A percentile compares a stretch with the other conserved stretches of the same genome.
These are phyloP conservation scores for Kuschelorhynchus macadamiae DNA, from an alignment of 2,888 invertebrate genomes.

Conservation along the genomic window DNA sequence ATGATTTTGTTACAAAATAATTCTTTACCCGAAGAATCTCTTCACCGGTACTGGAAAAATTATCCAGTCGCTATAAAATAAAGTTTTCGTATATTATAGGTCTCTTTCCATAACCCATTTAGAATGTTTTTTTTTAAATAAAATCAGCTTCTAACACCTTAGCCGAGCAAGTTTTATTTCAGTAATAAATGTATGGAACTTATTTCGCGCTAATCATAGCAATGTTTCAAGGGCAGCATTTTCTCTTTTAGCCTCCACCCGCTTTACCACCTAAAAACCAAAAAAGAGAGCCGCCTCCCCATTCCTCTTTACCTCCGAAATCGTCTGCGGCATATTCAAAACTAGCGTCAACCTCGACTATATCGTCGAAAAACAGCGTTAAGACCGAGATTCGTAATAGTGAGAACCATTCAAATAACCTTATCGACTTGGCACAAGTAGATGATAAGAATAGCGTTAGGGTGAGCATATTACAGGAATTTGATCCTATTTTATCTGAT, in stretches of 20 bases:
- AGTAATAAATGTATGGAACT: not conserved
- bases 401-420: constrained; percentile 62
- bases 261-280: constrained; percentile 66
- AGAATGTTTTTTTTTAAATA: no score
- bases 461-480: constrained; percentile 86
- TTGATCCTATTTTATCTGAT: constrained; percentile 84
- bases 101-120: no score
- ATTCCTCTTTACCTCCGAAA: constrained; percentile 52
- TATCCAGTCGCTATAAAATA: no score
- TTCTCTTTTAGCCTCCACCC: constrained; percentile 58
- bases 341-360: constrained; percentile 22
- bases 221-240: constrained; percentile 33
- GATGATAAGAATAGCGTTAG: constrained; percentile 72
- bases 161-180: not conserved
- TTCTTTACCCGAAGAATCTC: no score
- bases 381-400: constrained; percentile 41
- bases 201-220: constrained; percentile 1
- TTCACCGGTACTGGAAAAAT: no score
- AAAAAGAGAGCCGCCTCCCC: constrained; percentile 61
- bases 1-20: no score
- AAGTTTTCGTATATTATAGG: no score
- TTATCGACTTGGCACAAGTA: constrained; percentile 72
- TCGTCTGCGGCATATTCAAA: constrained; percentile 45
- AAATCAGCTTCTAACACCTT: no score
- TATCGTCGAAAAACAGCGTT: constrained; percentile 21